Evolutionary conservation across 2,113 vertebrate species (phyloP).

Genomic region (Grammomys surdaster): DNA sequence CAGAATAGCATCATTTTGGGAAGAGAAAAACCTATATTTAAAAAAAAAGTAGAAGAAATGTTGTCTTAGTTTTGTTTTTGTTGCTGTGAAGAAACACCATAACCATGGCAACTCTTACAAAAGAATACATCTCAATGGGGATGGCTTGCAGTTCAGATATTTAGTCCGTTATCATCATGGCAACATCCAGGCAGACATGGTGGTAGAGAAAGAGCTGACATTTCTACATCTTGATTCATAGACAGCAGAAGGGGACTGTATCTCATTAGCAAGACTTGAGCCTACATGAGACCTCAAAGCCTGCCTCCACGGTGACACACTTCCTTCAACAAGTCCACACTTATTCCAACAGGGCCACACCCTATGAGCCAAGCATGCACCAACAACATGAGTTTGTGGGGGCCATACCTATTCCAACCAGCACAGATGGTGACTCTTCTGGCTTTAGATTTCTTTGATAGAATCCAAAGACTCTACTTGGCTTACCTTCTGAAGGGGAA

Average conservation of each 20-base stretch:
- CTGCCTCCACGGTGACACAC: background rate
- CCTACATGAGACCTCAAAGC: background rate
- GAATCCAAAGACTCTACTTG: background rate
- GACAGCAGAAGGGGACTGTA: background rate
- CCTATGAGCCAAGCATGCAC: background rate
- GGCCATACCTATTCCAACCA: background rate
- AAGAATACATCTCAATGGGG: background rate
- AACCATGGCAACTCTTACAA: background rate
- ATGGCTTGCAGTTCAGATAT: background rate
- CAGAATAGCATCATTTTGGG: background rate
- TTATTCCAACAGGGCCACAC: background rate
- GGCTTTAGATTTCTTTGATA: background rate
- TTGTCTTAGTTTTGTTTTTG: background rate
- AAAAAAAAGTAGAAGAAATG: background rate
- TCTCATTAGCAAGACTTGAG: background rate
- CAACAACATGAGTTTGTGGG: background rate
- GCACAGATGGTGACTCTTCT: background rate
- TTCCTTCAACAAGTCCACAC: background rate
- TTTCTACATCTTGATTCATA: background rate
- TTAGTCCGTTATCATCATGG: background rate
- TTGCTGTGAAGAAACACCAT: background rate
- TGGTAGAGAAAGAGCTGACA: background rate
- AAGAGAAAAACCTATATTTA: conserved; percentile 32
- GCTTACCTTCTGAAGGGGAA: conserved; percentile 23
- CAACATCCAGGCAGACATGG: background rate